Percentiles rank a stretch among this genome's conserved stretches.
Evolutionary conservation across 2,113 vertebrate species (phyloP).

Genomic region (Microtus montanus): DNA sequence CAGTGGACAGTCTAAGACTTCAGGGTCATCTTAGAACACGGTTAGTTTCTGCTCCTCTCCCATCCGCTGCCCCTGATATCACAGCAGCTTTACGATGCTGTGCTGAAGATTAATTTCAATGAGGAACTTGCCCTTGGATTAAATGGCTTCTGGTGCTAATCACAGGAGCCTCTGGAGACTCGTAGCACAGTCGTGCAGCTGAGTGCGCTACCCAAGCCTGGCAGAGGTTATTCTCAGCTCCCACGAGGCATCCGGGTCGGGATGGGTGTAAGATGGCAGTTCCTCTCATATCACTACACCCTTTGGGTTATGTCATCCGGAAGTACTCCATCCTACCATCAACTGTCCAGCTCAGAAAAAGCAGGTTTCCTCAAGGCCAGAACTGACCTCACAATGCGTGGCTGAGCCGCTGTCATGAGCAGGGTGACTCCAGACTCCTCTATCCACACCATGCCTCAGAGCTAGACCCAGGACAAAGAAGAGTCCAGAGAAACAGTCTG

Average conservation of each 20-base stretch:
- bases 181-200: not conserved
- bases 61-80: too few relatives aligned
- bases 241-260: fast-evolving
- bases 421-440: too few relatives aligned
- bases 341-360: too few relatives aligned
- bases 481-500: too few relatives aligned
- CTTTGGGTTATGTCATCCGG: too few relatives aligned
- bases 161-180: not conserved
- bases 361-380: too few relatives aligned
- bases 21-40: not conserved
- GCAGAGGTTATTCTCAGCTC: not conserved
- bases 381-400: too few relatives aligned
- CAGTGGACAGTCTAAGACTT: fast-evolving
- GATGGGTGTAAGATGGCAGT: fast-evolving
- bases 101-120: not conserved
- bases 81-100: not conserved
- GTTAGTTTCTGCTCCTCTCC: not conserved
- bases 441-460: too few relatives aligned
- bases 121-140: not conserved
- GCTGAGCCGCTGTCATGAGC: too few relatives aligned
- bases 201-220: not conserved
- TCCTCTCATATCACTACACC: fast-evolving
- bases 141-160: not conserved
- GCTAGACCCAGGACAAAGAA: too few relatives aligned
- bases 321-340: too few relatives aligned